Evolutionary conservation across 2,797 vertebrate species (phyloP).

Genomic region (Okamejei kenojei): DNA sequence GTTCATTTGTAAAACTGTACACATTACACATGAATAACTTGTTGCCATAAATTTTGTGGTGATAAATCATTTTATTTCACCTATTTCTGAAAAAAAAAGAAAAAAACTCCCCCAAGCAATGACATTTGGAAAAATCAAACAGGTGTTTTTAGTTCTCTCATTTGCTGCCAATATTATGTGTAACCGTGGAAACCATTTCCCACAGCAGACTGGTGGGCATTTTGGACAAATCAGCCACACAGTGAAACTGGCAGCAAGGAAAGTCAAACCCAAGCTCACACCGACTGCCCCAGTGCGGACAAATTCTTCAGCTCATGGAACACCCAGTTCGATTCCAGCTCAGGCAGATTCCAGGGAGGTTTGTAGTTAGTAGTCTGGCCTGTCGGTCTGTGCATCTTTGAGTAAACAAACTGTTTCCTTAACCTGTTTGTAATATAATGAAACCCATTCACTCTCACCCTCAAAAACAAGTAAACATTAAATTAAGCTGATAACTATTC

Average conservation of each 20-base stretch:
- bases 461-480: not conserved
- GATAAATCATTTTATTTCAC: not conserved
- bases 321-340: not conserved
- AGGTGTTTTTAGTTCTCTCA: not conserved
- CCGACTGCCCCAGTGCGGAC: not conserved
- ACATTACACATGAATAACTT: not conserved
- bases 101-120: not conserved
- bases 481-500: not conserved
- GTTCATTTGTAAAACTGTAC: not conserved
- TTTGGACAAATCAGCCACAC: not conserved
- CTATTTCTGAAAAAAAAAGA: not conserved
- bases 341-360: not conserved
- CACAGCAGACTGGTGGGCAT: not conserved
- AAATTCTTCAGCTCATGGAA: not conserved
- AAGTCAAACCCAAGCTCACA: not conserved
- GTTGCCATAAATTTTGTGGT: not conserved
- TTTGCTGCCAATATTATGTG: not conserved
- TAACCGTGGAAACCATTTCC: constrained; percentile 8
- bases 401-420: too few species aligned
- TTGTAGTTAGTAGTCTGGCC: not conserved
- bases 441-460: not conserved
- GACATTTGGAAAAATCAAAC: constrained; percentile 7
- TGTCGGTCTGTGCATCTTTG: too few species aligned
- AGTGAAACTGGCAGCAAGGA: not conserved
- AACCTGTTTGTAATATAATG: not conserved